Evolutionary conservation across 2,113 vertebrate genomes (phyloP).

Genomic region (Sphyrna mokarran): DNA sequence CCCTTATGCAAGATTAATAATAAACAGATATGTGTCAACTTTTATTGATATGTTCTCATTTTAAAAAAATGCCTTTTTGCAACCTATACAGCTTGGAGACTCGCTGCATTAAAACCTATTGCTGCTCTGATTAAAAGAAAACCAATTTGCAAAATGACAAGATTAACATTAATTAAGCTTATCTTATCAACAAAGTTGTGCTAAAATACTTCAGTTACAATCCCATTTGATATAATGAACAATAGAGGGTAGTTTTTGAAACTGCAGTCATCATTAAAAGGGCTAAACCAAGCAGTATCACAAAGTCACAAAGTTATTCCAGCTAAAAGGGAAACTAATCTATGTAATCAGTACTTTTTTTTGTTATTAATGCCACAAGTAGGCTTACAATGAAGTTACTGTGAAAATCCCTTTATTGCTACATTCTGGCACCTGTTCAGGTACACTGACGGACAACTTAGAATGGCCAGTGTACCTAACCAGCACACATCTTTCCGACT

Average conservation of each 20-base stretch:
- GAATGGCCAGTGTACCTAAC: no score
- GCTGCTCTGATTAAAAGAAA: neutral
- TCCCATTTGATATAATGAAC: neutral
- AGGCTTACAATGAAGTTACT: no score
- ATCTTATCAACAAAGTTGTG: neutral
- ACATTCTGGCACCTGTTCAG: no score
- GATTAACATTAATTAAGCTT: neutral
- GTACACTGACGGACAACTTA: no score
- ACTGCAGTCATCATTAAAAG: neutral
- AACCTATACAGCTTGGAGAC: neutral
- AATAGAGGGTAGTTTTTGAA: slow-evolving; percentile 8
- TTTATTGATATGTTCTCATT: neutral
- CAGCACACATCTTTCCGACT: no score
- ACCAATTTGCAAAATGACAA: neutral
- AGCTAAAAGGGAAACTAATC: neutral
- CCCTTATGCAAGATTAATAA: neutral
- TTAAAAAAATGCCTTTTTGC: neutral
- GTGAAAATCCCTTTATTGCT: no score
- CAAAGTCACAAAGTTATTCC: neutral
- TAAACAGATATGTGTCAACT: neutral
- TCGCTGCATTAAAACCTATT: neutral
- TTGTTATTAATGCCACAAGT: no score
- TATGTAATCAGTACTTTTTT: neutral
- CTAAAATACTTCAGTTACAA: neutral
- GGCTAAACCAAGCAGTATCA: neutral